Percentiles rank a stretch among this genome's conserved stretches.
Evolutionary conservation across 2,888 invertebrate species (phyloP).

Genomic region (Mesoligia furuncula): DNA sequence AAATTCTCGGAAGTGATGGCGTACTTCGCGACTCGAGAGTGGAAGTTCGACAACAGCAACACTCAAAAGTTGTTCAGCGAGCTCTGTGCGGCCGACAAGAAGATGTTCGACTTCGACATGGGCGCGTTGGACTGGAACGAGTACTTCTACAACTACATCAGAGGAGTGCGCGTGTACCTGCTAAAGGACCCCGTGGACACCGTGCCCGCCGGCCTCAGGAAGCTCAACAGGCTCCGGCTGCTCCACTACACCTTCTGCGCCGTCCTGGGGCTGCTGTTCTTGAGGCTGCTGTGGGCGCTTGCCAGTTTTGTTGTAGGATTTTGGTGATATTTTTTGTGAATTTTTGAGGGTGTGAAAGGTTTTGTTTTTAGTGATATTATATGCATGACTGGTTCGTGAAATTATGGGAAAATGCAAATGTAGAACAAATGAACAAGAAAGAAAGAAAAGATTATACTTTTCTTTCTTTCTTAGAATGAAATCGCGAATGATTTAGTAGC

Average conservation of each 20-base stretch:
- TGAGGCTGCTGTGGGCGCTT: slow-evolving; percentile 72
- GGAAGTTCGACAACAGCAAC: slow-evolving; percentile 92
- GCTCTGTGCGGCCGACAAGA: slow-evolving; percentile 90
- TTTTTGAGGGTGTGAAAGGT: background rate
- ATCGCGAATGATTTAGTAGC: background rate
- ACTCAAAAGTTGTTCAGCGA: slow-evolving; percentile 88
- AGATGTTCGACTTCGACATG: slow-evolving; percentile 92
- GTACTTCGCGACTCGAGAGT: slow-evolving; percentile 93
- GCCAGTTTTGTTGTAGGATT: slow-evolving; percentile 60
- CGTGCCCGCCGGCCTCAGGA: slow-evolving; percentile 90
- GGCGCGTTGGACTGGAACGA: slow-evolving; percentile 92
- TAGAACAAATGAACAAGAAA: background rate
- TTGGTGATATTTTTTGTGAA: slow-evolving; percentile 5
- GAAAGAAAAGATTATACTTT: background rate
- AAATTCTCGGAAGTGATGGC: slow-evolving; percentile 93
- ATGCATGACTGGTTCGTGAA: background rate
- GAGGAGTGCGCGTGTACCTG: slow-evolving; percentile 93
- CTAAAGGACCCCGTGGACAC: slow-evolving; percentile 94
- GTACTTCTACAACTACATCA: slow-evolving; percentile 92
- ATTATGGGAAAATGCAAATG: background rate
- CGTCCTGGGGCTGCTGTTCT: slow-evolving; percentile 64
- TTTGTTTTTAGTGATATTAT: background rate
- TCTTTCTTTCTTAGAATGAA: background rate
- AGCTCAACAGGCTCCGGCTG: slow-evolving; percentile 70
- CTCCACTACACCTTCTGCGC: slow-evolving; percentile 73